These are phyloP conservation scores for Onthophagus sagittarius DNA, from an alignment of 2,888 invertebrate genomes.

Conservation along the genomic window DNA sequence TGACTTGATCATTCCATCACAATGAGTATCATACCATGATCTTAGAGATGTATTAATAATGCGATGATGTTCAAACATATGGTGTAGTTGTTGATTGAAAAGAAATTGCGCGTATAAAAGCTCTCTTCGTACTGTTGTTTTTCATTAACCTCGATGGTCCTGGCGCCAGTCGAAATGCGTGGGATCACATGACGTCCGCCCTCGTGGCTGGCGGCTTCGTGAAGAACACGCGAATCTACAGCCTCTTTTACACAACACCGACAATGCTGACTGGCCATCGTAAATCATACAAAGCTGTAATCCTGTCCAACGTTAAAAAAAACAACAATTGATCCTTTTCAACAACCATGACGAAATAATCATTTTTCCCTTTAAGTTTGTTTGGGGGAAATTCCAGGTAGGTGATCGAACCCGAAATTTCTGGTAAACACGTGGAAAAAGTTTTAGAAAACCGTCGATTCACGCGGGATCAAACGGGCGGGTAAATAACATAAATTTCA, in stretches of 20 bases:
- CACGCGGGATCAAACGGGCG: background rate
- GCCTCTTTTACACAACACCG: background rate
- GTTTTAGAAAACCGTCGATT: background rate
- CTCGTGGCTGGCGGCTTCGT: background rate
- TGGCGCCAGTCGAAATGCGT: slow-evolving; percentile 7
- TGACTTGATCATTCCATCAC: background rate
- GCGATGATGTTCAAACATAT: background rate
- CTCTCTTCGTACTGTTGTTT: background rate
- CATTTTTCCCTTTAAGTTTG: background rate
- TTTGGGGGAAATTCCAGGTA: background rate
- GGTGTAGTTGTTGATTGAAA: background rate
- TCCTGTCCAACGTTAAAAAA: slow-evolving; percentile 6
- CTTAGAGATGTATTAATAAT: no score
- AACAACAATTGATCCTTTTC: background rate
- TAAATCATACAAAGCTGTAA: slow-evolving; percentile 5
- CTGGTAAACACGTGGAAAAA: background rate
- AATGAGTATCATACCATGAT: background rate
- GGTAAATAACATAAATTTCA: background rate
- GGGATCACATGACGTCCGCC: slow-evolving; percentile 8
- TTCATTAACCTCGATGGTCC: background rate
- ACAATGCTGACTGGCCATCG: slow-evolving; percentile 7
- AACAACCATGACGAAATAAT: background rate
- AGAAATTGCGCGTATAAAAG: background rate
- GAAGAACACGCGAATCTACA: slow-evolving; percentile 7
- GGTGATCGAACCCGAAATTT: background rate